Evolutionary conservation across 2,888 invertebrate genomes (phyloP).

Genomic region (Chrysolina americana): DNA sequence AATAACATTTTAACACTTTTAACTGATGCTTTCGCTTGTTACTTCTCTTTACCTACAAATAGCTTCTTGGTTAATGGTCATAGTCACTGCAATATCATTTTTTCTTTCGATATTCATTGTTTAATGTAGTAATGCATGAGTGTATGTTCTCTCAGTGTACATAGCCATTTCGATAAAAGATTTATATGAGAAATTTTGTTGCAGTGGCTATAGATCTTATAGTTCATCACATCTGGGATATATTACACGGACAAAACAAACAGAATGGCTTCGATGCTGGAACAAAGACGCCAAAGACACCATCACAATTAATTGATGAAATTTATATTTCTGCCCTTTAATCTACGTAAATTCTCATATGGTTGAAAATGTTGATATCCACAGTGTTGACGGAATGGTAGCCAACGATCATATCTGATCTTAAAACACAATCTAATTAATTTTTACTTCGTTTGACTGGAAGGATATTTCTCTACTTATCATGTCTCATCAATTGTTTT

Average conservation of each 20-base stretch:
- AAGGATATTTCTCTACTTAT: too few relatives aligned
- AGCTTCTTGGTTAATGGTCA: conserved; percentile 53
- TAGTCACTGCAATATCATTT: conserved; percentile 64
- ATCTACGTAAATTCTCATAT: neutral
- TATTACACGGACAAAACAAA: conserved; percentile 77
- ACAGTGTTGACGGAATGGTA: neutral
- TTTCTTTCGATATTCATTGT: conserved; percentile 31
- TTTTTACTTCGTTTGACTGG: neutral
- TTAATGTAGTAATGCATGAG: conserved; percentile 38
- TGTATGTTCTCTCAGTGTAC: conserved; percentile 39
- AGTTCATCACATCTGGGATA: conserved; percentile 99
- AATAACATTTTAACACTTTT: neutral
- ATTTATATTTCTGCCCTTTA: neutral
- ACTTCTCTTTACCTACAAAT: neutral
- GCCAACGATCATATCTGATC: neutral
- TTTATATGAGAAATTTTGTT: conserved; percentile 71
- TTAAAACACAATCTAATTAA: neutral
- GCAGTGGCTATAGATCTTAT: conserved; percentile 99
- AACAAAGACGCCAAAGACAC: conserved; percentile 46
- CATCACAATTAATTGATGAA: conserved; percentile 9
- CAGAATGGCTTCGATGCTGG: conserved; percentile 64
- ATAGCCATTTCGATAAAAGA: conserved; percentile 17
- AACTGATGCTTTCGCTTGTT: neutral
- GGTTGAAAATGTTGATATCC: neutral
- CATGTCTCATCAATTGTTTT: too few relatives aligned